Conservation (phyloP, 2,113 vertebrate genomes). For the Poecile atricapillus region DNA sequence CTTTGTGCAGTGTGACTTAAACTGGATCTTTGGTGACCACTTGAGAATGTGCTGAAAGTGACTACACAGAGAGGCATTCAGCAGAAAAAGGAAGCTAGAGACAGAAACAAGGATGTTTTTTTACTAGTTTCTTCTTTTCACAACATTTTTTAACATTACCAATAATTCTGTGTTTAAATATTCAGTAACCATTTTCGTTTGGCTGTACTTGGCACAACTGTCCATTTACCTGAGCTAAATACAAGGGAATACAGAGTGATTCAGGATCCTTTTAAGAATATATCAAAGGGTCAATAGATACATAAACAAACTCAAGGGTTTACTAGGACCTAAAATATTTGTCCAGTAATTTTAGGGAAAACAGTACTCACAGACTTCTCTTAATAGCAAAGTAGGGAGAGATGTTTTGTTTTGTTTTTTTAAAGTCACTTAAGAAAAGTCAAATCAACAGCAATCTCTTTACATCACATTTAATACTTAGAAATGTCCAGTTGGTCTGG, state of each 20-base stretch:
- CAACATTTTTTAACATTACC: neutral
- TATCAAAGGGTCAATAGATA: neutral
- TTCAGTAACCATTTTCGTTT: neutral
- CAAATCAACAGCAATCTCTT: neutral
- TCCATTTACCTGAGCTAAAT: neutral
- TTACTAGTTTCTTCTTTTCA: neutral
- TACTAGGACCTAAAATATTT: neutral
- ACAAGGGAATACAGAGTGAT: neutral
- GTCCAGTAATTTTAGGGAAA: neutral
- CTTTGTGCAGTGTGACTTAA: neutral
- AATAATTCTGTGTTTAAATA: neutral
- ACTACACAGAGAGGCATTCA: neutral
- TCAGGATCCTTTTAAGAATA: neutral
- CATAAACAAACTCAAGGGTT: neutral
- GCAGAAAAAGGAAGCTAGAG: neutral
- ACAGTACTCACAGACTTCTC: neutral
- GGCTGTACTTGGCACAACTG: neutral
- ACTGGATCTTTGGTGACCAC: neutral
- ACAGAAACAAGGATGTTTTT: neutral
- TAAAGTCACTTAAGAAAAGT: neutral
- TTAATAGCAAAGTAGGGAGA: neutral
- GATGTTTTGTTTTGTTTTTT: neutral
- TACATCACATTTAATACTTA: neutral
- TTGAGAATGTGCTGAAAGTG: accelerated
- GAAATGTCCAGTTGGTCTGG: neutral